Base-by-base conservation (phyloP, 2,113 vertebrate species). In the Columbina picui region DNA sequence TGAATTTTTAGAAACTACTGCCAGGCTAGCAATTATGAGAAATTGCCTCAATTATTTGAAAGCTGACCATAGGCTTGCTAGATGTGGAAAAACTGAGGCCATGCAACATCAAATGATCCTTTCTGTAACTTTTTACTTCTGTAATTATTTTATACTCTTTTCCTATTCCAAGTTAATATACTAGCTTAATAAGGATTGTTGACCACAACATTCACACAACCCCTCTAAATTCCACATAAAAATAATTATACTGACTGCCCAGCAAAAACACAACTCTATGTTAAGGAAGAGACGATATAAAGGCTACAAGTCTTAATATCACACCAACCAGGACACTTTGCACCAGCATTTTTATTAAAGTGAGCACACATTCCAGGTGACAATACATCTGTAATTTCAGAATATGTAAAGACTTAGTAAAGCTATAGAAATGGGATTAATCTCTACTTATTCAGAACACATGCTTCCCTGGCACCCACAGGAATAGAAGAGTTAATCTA, bases 251-350 rank as follows among this genome's bases (percentile, higher is more conserved):
- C 34, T 32, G 41, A 41, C 41, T 69, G 14, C 41, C 75, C 6
- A 8, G 60, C 22, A 55, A 95, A 78, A 32, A 36, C 36, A 79
- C 61, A 85, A 82, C 61, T 84, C n/a, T 34, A 41, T 67, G 20
- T 60, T 87, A 90, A 78, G 76, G 85, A 97, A 84, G 16, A 80
- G 34, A 64, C 38, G 19, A 96, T 43, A 14, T 81, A 84, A 94
- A 93, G 64, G 34, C 70, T 87, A 39, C n/a, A 87, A 60, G 59
- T 43, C 61, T 71, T 92, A 77, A 79, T 96, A 87, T 67, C 83
- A 47, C 67, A 92, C 95, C 89, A 94, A 85, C 76, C 4, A 96
- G 91, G 45, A 93, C 68, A 74, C 19, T 93, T 95, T 67, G 57
- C 53, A 92, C 60, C n/a, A 92, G 10, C 36, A 87, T 81, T 93